phyloP scores from a whole-genome alignment of 2,797 vertebrate species.

The Hirundo rustica region DNA sequence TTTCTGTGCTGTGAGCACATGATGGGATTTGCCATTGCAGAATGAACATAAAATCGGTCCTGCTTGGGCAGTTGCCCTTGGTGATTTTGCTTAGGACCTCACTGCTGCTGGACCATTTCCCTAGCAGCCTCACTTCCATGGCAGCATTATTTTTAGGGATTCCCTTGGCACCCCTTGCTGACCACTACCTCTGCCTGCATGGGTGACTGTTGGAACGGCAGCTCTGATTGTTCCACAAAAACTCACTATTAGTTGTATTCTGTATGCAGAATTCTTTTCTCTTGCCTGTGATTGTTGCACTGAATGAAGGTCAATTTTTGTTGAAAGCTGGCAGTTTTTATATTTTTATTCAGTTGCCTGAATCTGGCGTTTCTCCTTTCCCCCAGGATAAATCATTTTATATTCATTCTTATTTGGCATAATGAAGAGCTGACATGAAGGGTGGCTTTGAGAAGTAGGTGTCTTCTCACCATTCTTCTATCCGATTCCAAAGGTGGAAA shows the following conservation, averaged over 20 bases:
- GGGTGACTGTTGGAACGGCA: not conserved
- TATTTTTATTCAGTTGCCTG: not conserved
- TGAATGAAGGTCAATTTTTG: not conserved
- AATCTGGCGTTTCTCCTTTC: not conserved
- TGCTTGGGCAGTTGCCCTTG: not conserved
- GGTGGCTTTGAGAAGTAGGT: not conserved
- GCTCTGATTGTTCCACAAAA: not conserved
- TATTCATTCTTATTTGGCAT: not conserved
- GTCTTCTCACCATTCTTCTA: not conserved
- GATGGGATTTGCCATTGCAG: not conserved
- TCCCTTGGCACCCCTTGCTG: not conserved
- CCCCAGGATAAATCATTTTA: not conserved
- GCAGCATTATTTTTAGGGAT: not conserved
- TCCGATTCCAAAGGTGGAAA: not conserved
- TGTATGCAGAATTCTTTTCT: not conserved
- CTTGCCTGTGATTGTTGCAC: not conserved
- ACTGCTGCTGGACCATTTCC: not conserved
- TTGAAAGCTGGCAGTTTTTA: not conserved
- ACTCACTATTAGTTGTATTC: not conserved
- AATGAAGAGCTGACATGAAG: not conserved
- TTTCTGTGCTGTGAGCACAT: accelerated
- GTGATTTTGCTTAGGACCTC: not conserved
- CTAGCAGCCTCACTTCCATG: not conserved
- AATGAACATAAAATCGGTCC: not conserved
- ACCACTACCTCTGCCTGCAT: not conserved